Evolutionary conservation across 2,113 vertebrate species (phyloP).

Genomic region (Otocyon megalotis): DNA sequence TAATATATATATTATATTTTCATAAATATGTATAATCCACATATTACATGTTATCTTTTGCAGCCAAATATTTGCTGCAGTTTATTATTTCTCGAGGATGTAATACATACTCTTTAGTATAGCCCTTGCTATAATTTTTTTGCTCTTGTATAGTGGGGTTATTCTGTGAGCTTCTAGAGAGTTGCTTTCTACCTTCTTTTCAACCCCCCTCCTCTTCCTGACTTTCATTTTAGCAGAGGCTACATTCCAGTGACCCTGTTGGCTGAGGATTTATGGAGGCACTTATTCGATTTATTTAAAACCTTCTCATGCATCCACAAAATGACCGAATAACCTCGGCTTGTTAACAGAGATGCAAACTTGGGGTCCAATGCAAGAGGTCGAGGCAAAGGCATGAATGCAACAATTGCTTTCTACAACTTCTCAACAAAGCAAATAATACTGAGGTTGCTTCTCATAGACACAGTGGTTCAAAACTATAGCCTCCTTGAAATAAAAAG

Average conservation of each 20-base stretch:
- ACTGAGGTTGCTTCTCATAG: not conserved
- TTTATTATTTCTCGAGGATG: slow-evolving; percentile 21
- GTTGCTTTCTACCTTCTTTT: not conserved
- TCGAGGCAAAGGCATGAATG: not conserved
- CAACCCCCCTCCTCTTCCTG: not conserved
- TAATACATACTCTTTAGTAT: not conserved
- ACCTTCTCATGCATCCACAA: not conserved
- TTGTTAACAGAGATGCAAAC: not conserved
- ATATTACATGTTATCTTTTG: not conserved
- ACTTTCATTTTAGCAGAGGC: not conserved
- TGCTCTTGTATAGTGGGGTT: not conserved
- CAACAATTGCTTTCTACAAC: not conserved
- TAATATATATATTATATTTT: not conserved
- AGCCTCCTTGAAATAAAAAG: not conserved
- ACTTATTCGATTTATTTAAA: slow-evolving; percentile 38
- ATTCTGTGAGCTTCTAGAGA: not conserved
- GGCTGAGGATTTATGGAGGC: not conserved
- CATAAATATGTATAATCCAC: not conserved
- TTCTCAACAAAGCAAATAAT: not conserved
- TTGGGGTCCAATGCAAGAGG: not conserved
- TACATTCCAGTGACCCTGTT: not conserved
- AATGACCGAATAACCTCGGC: not conserved
- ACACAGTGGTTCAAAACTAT: not conserved
- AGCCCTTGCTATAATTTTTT: not conserved
- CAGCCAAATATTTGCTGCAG: not conserved